Evolutionary conservation across 2,888 invertebrate genomes (phyloP), one percentile per base, ranked within the genome.

Genomic region (Aspidapion aeneum): DNA sequence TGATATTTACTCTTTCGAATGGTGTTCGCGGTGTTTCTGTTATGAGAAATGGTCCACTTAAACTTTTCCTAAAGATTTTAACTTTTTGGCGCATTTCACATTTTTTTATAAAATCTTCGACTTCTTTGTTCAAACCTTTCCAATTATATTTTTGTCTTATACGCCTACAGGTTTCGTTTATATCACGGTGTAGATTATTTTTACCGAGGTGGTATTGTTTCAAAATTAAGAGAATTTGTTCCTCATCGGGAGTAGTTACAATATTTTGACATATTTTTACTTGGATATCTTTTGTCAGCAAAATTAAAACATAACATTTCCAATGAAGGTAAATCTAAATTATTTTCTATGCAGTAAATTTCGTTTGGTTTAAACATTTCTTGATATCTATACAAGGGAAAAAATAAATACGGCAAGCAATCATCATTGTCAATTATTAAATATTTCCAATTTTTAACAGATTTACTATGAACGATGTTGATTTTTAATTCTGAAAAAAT

Each of bases 111-210:
- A 35, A 48, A 9, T 61, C 54, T 57, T 57, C 61, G n/a, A 57
- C 63, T 19, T 63, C 61, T 63, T 65, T 63, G 2, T 20, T 56
- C 3, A 63, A 18, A 18, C 35, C 51, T n/a, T n/a, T n/a, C 63
- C 61, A 66, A 49, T 64, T 64, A 52, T 64, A 64, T 64, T 66
- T 66, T 64, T 62, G 58, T 54, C 57, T 48, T 16, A 65, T 60
- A 49, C 66, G 35, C 21, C 60, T 58, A 22, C 58, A 35, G 16
- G 64, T 66, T 66, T 66, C 62, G 35, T 66, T 64, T 18, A 66
- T 64, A 18, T 61, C 61, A 5, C 60, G 22, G 18, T 66, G 58
- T 20, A 66, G 22, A 55, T 66, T 63, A 18, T 18, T 61, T 63
- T 66, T 66, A 52, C 61, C 61, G 1, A 50, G 17, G 20, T 65